phyloP scores from a whole-genome alignment of 2,888 invertebrate genomes.

The Archips crataeganus region DNA sequence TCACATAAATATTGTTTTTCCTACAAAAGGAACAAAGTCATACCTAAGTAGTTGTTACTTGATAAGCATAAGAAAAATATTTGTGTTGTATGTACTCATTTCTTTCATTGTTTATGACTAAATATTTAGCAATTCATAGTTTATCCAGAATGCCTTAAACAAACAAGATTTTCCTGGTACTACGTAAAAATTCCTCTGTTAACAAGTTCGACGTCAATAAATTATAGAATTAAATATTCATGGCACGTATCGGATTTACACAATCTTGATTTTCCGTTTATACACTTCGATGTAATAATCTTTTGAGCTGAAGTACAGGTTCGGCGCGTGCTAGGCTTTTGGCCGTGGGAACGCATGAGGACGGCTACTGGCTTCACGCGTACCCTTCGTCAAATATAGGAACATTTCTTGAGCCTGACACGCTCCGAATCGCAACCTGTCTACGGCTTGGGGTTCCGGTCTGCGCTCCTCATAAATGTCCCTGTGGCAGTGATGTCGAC shows the following conservation, averaged over 20 bases:
- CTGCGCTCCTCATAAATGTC: too few species aligned
- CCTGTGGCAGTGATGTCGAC: too few species aligned
- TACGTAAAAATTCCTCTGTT: conserved; percentile 15
- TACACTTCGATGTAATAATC: conserved; percentile 6
- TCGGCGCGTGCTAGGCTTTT: too few species aligned
- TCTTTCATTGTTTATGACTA: not conserved
- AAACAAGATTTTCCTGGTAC: not conserved
- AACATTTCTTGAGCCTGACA: too few species aligned
- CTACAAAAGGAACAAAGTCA: not conserved
- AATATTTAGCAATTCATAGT: conserved; percentile 2
- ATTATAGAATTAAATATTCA: conserved; percentile 16
- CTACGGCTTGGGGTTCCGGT: too few species aligned
- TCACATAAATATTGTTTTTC: too few species aligned
- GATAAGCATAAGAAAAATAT: not conserved
- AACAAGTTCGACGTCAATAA: conserved; percentile 9
- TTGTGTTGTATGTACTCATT: not conserved
- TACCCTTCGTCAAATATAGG: too few species aligned
- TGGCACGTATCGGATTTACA: conserved; percentile 17
- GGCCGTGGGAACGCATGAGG: too few species aligned
- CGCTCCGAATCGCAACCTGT: too few species aligned
- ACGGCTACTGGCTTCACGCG: too few species aligned
- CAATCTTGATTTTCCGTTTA: conserved; percentile 14
- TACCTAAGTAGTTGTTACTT: not conserved
- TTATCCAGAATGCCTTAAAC: conserved; percentile 1
- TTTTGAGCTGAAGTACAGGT: too few species aligned